Base-by-base conservation (phyloP, 2,888 invertebrate genomes). In the Apodemia mormo region DNA sequence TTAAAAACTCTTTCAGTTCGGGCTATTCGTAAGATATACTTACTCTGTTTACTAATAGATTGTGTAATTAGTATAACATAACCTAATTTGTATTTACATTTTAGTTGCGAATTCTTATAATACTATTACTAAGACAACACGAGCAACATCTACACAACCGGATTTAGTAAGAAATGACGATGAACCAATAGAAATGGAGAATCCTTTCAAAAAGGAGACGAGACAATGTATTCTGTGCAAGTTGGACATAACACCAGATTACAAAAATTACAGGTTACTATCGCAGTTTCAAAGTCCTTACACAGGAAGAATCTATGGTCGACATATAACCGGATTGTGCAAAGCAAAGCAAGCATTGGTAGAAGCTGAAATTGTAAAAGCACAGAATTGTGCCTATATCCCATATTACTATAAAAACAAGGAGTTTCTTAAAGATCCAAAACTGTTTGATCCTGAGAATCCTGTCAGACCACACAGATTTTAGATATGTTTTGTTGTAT, bases 261-360 rank as follows among this genome's bases (percentile, higher is more conserved):
- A 97, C 82, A 99, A 99, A 89, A 99, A 99, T 88, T 95, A 96
- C 0, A 95, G 97, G 78, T 88, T 99, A 4, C 88, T 99, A 6
- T 98, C 98, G 0, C 99, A 99, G 85, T 99, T 99, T 87, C 97
- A 99, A 82, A 99, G 99, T 49, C 96, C 98, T 0, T 98, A 97
- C 83, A 99, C 99, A 0, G 99, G 99, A 0, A 94, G 96, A 76
- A 95, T 99, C 73, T 99, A 99, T 84, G 98, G 97, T 0, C 95
- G 96, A 69, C 97, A 99, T 80, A 97, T 99, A 61, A 99, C 99
- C 5, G 98, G 99, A 0, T 94, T 99, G 64, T 99, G 99, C 83
- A 94, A 95, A 82, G 84, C 90, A 8, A 97, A 98, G 84, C 98
- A 99, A 79, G 92, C 93, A 65, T 87, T 94, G 76, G 95, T 99